Percentiles rank a stretch among this genome's conserved stretches.
Evolutionary conservation across 2,888 invertebrate species (phyloP).

Genomic region (Ectemnius continuus): DNA sequence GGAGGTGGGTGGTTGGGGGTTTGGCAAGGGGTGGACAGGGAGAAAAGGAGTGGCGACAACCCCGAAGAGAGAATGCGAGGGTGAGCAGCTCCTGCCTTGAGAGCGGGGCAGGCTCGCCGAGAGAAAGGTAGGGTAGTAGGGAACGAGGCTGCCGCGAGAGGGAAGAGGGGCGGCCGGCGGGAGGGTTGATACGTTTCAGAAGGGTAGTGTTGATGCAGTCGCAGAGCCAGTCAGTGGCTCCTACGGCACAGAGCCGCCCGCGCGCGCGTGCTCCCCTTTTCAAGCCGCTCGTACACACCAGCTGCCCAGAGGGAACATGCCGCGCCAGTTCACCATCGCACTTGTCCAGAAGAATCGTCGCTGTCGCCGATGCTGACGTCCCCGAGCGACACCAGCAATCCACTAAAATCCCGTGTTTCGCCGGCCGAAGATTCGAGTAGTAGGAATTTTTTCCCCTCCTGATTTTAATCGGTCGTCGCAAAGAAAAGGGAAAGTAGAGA

Average conservation of each 20-base stretch:
- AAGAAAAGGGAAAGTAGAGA: no score
- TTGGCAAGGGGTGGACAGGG: neutral
- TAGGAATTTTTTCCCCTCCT: no score
- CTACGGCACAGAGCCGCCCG: constrained; percentile 70
- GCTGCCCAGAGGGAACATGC: constrained; percentile 26
- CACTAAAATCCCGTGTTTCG: no score
- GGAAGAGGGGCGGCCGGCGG: constrained; percentile 31
- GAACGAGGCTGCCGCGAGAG: constrained; percentile 23
- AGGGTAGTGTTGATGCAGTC: constrained; percentile 70
- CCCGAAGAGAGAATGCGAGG: neutral
- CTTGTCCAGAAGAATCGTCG: no score
- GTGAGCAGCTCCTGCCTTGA: neutral
- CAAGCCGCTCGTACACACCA: constrained; percentile 26
- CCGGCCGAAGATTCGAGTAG: no score
- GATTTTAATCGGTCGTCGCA: no score
- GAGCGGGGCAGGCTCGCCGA: constrained; percentile 11
- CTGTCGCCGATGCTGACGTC: no score
- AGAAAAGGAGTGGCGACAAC: neutral
- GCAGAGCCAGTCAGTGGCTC: constrained; percentile 74
- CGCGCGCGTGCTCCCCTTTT: constrained; percentile 57
- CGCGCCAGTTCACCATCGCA: no score
- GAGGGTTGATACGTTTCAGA: constrained; percentile 63
- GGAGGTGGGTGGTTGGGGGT: constrained; percentile 7
- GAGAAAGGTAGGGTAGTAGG: constrained; percentile 34
- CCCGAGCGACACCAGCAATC: no score